Evolutionary conservation across 92 coral and sea anemone genomes (phyloP).

Genomic region (Umimayanthus kanabou): DNA sequence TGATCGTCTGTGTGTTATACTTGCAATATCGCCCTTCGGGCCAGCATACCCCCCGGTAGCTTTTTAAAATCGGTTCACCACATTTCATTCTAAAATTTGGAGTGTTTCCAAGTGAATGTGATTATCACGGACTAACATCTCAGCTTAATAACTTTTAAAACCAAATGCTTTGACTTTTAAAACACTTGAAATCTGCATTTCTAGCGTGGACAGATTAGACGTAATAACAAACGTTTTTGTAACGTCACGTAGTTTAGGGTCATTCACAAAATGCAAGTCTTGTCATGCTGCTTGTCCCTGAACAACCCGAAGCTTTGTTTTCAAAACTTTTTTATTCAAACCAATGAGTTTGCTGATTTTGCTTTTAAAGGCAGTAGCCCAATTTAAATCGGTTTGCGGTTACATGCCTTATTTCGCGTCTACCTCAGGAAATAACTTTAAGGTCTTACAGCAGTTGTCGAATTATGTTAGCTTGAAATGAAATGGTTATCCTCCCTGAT

Average conservation of each 20-base stretch:
- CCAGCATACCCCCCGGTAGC: conserved; percentile 1
- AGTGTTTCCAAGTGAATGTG: conserved; percentile 1
- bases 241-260: not conserved
- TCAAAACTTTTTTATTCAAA: not conserved
- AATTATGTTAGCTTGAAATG: not conserved
- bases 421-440: not conserved
- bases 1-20: not conserved
- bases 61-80: not conserved
- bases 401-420: not conserved
- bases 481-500: no score
- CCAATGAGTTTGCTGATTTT: conserved; percentile 3
- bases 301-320: conserved; percentile 17
- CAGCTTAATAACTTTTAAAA: not conserved
- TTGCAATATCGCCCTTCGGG: not conserved
- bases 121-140: not conserved
- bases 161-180: not conserved
- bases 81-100: not conserved
- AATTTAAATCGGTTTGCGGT: conserved; percentile 24
- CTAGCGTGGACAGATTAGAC: not conserved
- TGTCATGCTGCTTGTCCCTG: not conserved
- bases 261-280: not conserved
- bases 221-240: not conserved
- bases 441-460: not conserved
- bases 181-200: not conserved
- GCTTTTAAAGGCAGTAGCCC: not conserved